Evolutionary conservation across 1,140 invertebrate genomes (phyloP), one percentile per base, ranked within the genome.

Genomic region (Cherax quadricarinatus): DNA sequence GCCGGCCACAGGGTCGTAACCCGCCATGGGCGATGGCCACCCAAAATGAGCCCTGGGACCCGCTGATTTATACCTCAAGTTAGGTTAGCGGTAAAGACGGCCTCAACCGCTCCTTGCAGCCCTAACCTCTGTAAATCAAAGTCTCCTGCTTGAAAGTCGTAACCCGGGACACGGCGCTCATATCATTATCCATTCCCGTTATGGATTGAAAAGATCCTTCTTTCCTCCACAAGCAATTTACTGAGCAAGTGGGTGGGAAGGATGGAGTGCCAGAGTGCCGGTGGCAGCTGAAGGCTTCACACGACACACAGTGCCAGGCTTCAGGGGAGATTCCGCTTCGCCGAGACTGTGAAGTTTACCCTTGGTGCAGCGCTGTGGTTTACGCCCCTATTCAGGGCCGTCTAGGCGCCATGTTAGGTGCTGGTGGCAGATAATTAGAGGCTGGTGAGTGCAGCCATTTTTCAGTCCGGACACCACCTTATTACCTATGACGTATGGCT

Each of bases 401-500:
- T 70, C 89, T 70, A 91, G 89, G 89, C 89, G 89, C 89, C 89
- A 91, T 91, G 89, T 86, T 91, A 91, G 89, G 89, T 91, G 89
- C 89, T 91, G 89, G 89, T 91, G 89, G 89, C 89, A 86, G 84
- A 86, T 91, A 91, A 91, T 91, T 91, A 91, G 89, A 87, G 89
- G 48, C 84, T 91, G 89, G 89, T 86, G 89, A 91, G 89, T 91
- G 89, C 85, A 91, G 85, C 89, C 89, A 91, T 91, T 91, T 91
- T 91, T 91, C 89, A 91, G 89, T 91, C 89, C 49, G 89, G 89
- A 91, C 89, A 91, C 89, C 89, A 91, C 89, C 89, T 91, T 91
- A 91, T 91, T 91, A 91, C 85, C 84, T 91, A 80, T 91, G 89
- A 91, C 89, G 89, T 91, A 91, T 91, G 49, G 89, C 79, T 75